A percentile compares a stretch with the other conserved stretches of the same genome.
These are phyloP conservation scores for Drosophila sp. DNA, from an alignment of 1,140 invertebrate species.

Conservation along the genomic window DNA sequence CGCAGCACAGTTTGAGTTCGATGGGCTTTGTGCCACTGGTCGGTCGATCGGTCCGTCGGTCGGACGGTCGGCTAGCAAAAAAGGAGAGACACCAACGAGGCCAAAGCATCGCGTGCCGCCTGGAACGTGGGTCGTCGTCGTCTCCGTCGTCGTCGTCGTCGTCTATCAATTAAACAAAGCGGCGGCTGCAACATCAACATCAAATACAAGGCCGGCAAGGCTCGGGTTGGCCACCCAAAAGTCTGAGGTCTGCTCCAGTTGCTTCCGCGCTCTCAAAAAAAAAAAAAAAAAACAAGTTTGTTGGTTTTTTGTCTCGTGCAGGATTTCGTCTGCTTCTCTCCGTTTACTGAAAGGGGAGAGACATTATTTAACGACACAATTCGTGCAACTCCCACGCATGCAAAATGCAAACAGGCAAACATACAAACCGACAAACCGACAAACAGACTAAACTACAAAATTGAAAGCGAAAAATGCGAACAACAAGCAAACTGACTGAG, in stretches of 20 bases:
- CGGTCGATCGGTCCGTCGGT: no score
- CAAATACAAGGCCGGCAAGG: constrained; percentile 75
- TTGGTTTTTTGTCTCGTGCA: constrained; percentile 52
- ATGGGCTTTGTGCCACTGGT: constrained; percentile 75
- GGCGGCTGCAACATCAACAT: constrained; percentile 63
- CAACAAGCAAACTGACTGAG: constrained; percentile 15
- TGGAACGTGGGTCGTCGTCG: constrained; percentile 65
- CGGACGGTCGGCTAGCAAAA: constrained; percentile 35
- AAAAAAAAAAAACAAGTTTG: neutral
- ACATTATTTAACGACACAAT: constrained; percentile 80
- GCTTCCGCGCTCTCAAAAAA: constrained; percentile 35
- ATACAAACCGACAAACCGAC: constrained; percentile 38
- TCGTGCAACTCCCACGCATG: constrained; percentile 79
- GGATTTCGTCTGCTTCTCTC: constrained; percentile 51
- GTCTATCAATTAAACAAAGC: constrained; percentile 80
- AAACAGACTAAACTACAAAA: constrained; percentile 56
- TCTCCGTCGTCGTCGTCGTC: constrained; percentile 35
- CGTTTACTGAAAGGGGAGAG: constrained; percentile 28
- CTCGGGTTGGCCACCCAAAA: constrained; percentile 69
- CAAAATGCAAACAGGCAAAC: constrained; percentile 55
- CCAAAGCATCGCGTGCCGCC: constrained; percentile 46
- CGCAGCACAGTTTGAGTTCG: constrained; percentile 78
- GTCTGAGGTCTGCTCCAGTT: constrained; percentile 29
- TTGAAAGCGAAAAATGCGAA: constrained; percentile 78
- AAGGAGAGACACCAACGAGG: constrained; percentile 34